Evolutionary conservation across 2,113 vertebrate genomes (phyloP), one percentile per base, ranked within the genome.

Genomic region (Xenopus laevis): DNA sequence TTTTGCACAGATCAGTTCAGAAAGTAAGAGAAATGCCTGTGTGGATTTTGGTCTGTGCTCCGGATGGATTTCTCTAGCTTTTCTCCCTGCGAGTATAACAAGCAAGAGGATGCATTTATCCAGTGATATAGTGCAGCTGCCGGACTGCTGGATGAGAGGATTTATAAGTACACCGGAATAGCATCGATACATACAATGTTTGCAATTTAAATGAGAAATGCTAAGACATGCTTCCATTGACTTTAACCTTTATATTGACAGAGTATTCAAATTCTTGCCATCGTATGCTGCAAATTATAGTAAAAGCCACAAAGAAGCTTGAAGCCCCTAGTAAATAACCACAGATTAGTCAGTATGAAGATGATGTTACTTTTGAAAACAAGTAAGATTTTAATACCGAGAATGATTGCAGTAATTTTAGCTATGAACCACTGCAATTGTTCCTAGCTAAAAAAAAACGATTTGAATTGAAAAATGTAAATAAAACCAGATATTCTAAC

Each of bases 1-100:
- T 65, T 52, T 71, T 66, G 21, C 67, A 40, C 3, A 40, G 8
- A 40, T 75, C 69, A 52, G 40, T 74, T 61, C 50, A 71, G 18
- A 27, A 66, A 65, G 27, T 59, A 13, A 63, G 20, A 47, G 33
- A 17, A 67, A 57, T 47, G 46, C 21, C 45, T 63, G 21, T 17
- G 74, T 7, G 16, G 44, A 2, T 13, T 13, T 60, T 47, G 65
- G 40, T 27, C n/a, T 67, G 20, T 55, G 8, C 17, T 11, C 64
- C 10, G 3, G 47, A 2, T 4, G 33, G 52, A 15, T 23, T 59
- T 73, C 10, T 20, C 16, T 40, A 15, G 62, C 33, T 65, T 46
- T 64, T 72, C 30, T 57, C 10, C 27, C 17, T 62, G 20, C 59
- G 33, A 10, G 55, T 18, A 17, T 7, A 17, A 17, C 20, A 10